Evolutionary conservation across 2,888 invertebrate genomes (phyloP), one percentile per base, ranked within the genome.

Genomic region (Sarcophaga subvicina): DNA sequence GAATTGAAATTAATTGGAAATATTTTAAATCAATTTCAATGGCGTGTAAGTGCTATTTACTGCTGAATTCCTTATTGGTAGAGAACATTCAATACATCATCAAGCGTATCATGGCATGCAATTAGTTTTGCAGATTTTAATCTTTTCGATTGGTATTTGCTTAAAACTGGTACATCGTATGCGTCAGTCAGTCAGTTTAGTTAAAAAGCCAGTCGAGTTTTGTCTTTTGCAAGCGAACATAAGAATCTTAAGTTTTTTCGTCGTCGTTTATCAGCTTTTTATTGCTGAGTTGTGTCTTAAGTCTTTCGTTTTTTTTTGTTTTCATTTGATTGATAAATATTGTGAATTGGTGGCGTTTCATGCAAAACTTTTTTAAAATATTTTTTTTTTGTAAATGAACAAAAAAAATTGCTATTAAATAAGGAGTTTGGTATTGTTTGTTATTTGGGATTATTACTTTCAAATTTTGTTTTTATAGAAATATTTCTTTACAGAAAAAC

Each of bases 221-320:
- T 45, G 37, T 71, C 4, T 80, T 70, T 64, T 37, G 25, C 27
- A 64, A 69, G 20, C 47, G n/a, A n/a, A n/a, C n/a, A 22, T 45
- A 67, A 62, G 22, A 62, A 62, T 20, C 17, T 37, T 37, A 37
- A 37, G 37, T 49, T 69, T 83, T 22, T 64, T 22, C 82, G 80
- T 67, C 77, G 66, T 83, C 25, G 77, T 73, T 49, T 73, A 73
- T 71, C 12, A 62, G 70, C 37, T 67, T 20, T 70, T 11, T 70
- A 45, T 27, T 89, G 86, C 89, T 54, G 87, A 89, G 91, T 91
- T 87, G 91, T 91, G 89, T 89, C 91, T 90, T 91, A 90, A 92
- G 90, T 91, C 90, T 91, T 91, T 91, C 10, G 8, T 37, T 37
- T 37, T 37, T 27, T 27, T 27, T 4, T 0, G 5, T 27, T 90